phyloP scores from a whole-genome alignment of 2,888 invertebrate genomes.

The Eristalis tenax region DNA sequence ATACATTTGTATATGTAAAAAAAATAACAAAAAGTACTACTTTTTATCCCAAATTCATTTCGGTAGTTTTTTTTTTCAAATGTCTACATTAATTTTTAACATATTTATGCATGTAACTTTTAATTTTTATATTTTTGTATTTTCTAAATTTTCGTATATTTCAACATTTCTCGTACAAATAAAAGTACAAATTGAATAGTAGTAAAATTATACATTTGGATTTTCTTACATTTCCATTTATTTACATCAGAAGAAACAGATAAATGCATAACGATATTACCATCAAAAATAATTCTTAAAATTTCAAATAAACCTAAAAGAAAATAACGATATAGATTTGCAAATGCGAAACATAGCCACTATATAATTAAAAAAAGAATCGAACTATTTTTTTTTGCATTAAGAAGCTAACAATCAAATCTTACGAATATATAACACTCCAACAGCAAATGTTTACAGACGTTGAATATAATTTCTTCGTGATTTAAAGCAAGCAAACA shows the following conservation, averaged over 20 bases:
- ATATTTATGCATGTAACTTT: conserved; percentile 38
- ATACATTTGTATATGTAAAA: conserved; percentile 14
- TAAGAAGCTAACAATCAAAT: conserved; percentile 60
- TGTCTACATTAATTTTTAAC: conserved; percentile 26
- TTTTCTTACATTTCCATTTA: conserved; percentile 66
- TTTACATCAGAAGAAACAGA: conserved; percentile 51
- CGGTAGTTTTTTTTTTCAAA: conserved; percentile 54
- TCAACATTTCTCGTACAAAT: conserved; percentile 67
- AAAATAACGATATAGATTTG: conserved; percentile 72
- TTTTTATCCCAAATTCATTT: conserved; percentile 70
- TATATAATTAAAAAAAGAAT: conserved; percentile 60
- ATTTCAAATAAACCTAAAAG: conserved; percentile 32
- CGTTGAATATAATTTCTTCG: conserved; percentile 41
- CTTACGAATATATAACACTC: conserved; percentile 58
- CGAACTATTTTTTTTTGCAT: conserved; percentile 26
- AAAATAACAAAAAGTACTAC: conserved; percentile 25
- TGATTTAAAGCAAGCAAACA: conserved; percentile 45
- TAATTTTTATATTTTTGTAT: conserved; percentile 49
- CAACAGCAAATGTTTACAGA: conserved; percentile 43
- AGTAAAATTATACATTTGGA: conserved; percentile 68
- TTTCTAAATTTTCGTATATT: conserved; percentile 66
- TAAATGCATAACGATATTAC: conserved; percentile 43
- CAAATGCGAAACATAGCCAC: conserved; percentile 66
- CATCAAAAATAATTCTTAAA: conserved; percentile 37
- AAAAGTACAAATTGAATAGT: conserved; percentile 69